phyloP scores from a whole-genome alignment of 2,113 vertebrate genomes.

The Semicossyphus pulcher region DNA sequence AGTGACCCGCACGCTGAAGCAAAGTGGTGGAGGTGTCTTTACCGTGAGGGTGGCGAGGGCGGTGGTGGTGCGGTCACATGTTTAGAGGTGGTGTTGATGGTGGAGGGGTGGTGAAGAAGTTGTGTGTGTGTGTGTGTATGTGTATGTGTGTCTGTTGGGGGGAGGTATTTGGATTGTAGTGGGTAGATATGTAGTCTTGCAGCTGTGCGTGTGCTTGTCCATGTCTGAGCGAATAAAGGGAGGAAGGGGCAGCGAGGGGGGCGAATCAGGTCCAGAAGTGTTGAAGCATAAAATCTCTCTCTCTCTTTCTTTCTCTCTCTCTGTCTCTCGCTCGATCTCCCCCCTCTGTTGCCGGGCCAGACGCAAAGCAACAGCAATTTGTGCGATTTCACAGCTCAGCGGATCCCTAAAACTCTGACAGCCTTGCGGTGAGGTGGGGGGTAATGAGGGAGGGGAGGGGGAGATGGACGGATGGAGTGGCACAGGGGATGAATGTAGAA shows the following conservation, averaged over 20 bases:
- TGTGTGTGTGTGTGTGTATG: conserved; percentile 24
- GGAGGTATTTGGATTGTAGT: conserved; percentile 31
- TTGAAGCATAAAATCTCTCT: conserved; percentile 85
- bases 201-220: conserved; percentile 80
- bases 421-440: conserved; percentile 68
- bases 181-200: conserved; percentile 60
- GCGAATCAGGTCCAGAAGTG: conserved; percentile 80
- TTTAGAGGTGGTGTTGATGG: conserved; percentile 50
- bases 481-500: conserved; percentile 16
- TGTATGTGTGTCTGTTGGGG: conserved; percentile 35
- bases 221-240: conserved; percentile 73
- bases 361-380: conserved; percentile 86
- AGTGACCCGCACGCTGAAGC: conserved; percentile 82
- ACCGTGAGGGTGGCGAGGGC: conserved; percentile 53
- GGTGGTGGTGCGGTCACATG: conserved; percentile 47
- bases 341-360: conserved; percentile 75
- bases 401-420: conserved; percentile 84
- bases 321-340: conserved; percentile 57
- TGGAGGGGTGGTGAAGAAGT: conserved; percentile 43
- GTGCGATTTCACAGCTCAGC: conserved; percentile 87
- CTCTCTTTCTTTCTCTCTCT: conserved; percentile 33
- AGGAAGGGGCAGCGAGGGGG: conserved; percentile 36
- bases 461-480: conserved; percentile 32
- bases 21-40: conserved; percentile 81
- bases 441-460: conserved; percentile 36